Base-by-base conservation (phyloP, 2,888 invertebrate genomes). In the Steinernema scapterisci region DNA sequence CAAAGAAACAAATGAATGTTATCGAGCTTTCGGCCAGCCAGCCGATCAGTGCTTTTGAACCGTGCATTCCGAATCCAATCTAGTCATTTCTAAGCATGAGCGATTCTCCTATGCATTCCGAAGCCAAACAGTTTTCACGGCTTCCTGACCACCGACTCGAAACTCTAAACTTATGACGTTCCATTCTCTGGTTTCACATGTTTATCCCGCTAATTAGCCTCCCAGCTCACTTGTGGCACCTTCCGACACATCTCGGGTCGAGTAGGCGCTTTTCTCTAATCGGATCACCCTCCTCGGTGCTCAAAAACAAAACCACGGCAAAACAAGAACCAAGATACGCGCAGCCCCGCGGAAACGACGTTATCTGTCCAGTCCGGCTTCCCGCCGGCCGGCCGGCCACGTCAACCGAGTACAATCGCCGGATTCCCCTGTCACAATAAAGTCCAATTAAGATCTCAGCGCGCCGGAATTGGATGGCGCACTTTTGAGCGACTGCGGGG, bases 391-490 rank as follows among this genome's bases (percentile, higher is more conserved):
- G 54, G 48, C n/a, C 48, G 63, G 13, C 31, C 63, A 63, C 63
- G 63, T 63, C 63, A 63, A 11, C 9, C 6, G 31, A 16, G 25
- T 9, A 19, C 5, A 63, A 63, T 63, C 27, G 63, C 38, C 63
- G 63, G 63, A 63, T 27, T 63, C 63, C 16, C 7, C 16, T 27
- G 63, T 63, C 63, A 63, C 63, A 63, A 63, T 31, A 63, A 16
- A 13, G 31, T 63, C 63, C 63, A 21, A 63, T 63, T 63, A 63
- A 31, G 19, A 23, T 52, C 38, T 38, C 63, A 38, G 63, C 31
- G 25, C 54, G 54, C 13, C 25, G 21, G 63, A 63, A 63, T 5
- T 7, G 25, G 1, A 23, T 6, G 31, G 38, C 31, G 63, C 63
- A 63, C 63, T 63, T 31, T 63, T 21, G 63, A 63, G 23, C 13